Evolutionary conservation across 1,140 invertebrate genomes (phyloP).

Genomic region (Phthorimaea operculella): DNA sequence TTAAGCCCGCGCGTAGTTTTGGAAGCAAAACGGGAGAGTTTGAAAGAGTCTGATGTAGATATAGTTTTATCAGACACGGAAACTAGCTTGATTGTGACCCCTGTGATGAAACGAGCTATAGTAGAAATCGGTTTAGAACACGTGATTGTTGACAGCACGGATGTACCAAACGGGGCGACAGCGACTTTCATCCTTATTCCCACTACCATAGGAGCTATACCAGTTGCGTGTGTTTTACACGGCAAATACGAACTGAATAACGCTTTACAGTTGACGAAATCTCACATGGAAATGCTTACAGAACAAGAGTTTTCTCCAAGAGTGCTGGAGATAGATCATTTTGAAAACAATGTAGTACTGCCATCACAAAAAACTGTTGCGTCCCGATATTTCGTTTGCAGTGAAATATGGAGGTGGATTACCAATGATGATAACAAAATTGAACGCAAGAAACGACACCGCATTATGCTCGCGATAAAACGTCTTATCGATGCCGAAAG

Average conservation of each 20-base stretch:
- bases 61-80: not conserved
- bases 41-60: not conserved
- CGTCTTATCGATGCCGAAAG: conserved; percentile 3
- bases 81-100: conserved; percentile 7
- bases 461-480: conserved; percentile 9
- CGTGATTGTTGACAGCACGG: conserved; percentile 17
- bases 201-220: conserved; percentile 16
- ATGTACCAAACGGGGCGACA: not conserved
- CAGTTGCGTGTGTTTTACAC: conserved; percentile 19
- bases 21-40: not conserved
- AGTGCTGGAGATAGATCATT: conserved; percentile 6
- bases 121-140: conserved; percentile 6
- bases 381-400: conserved; percentile 7
- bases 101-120: conserved; percentile 13
- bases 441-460: conserved; percentile 8
- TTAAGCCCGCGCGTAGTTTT: too few species aligned
- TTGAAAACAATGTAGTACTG: conserved; percentile 1
- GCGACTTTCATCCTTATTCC: conserved; percentile 14
- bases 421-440: conserved; percentile 9
- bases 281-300: conserved; percentile 7
- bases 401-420: conserved; percentile 12
- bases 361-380: not conserved
- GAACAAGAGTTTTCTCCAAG: conserved; percentile 6
- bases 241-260: not conserved
- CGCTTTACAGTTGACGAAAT: conserved; percentile 12